These are phyloP conservation scores for Pituophis catenifer DNA, from an alignment of 2,113 vertebrate genomes.

Conservation along the genomic window DNA sequence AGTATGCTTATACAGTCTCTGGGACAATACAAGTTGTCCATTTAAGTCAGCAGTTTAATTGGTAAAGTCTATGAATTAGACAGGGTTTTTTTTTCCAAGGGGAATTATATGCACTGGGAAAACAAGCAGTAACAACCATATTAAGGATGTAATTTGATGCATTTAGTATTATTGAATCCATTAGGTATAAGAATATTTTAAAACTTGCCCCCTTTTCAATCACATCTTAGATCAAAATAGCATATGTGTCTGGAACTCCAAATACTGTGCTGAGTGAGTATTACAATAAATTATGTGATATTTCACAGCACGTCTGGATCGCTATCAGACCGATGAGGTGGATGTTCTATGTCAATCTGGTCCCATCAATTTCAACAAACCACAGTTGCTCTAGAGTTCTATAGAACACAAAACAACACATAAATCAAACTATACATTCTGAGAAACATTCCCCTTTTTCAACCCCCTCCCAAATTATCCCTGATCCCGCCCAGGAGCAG, in stretches of 20 bases:
- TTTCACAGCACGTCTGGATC: slow-evolving; percentile 31
- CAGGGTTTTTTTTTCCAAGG: background rate
- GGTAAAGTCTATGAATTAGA: background rate
- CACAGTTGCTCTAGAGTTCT: slow-evolving; percentile 8
- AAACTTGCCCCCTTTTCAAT: slow-evolving; percentile 45
- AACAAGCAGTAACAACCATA: slow-evolving; percentile 2
- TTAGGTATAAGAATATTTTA: background rate
- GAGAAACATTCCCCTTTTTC: background rate
- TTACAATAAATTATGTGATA: background rate
- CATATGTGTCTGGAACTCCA: slow-evolving; percentile 62
- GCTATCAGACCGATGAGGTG: slow-evolving; percentile 28
- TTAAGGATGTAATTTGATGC: slow-evolving; percentile 18
- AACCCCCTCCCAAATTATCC: background rate
- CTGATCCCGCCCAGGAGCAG: background rate
- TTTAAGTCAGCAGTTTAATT: background rate
- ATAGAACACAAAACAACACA: slow-evolving; percentile 11
- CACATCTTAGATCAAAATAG: slow-evolving; percentile 61
- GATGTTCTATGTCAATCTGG: slow-evolving; percentile 10
- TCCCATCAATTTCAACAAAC: slow-evolving; percentile 45
- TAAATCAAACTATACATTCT: background rate
- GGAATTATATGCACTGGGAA: background rate
- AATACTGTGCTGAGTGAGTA: slow-evolving; percentile 39
- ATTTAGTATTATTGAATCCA: background rate
- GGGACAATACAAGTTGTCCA: background rate
- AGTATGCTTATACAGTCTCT: background rate